phyloP scores from a whole-genome alignment of 2,888 invertebrate genomes.

The Philereme transversata region DNA sequence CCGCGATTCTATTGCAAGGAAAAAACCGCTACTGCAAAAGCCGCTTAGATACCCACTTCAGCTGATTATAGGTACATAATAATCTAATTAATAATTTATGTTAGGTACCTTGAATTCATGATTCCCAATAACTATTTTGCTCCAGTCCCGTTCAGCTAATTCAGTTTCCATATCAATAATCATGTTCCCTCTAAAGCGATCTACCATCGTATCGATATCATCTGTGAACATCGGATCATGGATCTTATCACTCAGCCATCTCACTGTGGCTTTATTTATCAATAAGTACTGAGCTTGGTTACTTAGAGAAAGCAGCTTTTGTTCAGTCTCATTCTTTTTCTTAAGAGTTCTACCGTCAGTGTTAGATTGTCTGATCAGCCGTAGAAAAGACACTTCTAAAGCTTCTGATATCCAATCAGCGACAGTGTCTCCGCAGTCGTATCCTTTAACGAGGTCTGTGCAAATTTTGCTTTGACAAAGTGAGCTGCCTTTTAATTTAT shows the following conservation, averaged over 20 bases:
- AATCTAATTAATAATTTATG: too few species aligned
- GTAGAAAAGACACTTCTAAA: constrained; percentile 87
- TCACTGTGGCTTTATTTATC: constrained; percentile 90
- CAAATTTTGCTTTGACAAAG: constrained; percentile 93
- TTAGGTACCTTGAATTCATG: constrained; percentile 85
- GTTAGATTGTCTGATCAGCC: constrained; percentile 86
- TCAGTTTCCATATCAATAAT: constrained; percentile 88
- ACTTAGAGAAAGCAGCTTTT: constrained; percentile 83
- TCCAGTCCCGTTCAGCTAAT: constrained; percentile 92
- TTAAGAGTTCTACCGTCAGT: constrained; percentile 62
- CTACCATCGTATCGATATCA: constrained; percentile 85
- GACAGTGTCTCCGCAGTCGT: constrained; percentile 93
- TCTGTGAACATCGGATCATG: constrained; percentile 78
- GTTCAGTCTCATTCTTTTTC: constrained; percentile 53
- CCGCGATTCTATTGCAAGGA: too few species aligned
- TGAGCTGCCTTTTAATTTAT: constrained; percentile 55
- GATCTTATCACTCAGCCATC: constrained; percentile 87
- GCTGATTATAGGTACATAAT: too few species aligned
- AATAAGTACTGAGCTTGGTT: constrained; percentile 95
- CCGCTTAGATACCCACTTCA: too few species aligned
- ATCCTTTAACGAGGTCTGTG: constrained; percentile 89
- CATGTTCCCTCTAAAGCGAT: constrained; percentile 96
- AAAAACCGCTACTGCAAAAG: too few species aligned
- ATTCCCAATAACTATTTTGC: constrained; percentile 86
- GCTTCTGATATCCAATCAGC: constrained; percentile 92